A percentile compares a stretch with the other conserved stretches of the same genome.
Conservation (phyloP, 2,888 invertebrate species). For the Gonocerus acuteangulatus region DNA sequence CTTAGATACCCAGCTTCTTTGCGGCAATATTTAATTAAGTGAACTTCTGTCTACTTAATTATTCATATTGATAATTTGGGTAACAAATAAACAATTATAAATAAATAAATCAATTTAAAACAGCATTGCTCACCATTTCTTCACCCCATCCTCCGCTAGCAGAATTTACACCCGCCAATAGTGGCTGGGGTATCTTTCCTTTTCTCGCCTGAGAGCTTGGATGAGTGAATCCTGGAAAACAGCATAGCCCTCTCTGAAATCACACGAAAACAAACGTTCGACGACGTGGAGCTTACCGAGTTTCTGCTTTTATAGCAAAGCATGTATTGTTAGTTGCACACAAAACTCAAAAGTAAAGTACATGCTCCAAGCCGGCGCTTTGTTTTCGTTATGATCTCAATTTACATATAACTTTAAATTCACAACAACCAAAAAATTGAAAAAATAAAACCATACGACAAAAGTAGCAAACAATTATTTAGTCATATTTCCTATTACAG, state of each 20-base stretch:
- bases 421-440: neutral
- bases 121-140: constrained; percentile 4
- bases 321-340: constrained; percentile 15
- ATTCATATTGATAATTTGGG: too few relatives aligned
- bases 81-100: too few relatives aligned
- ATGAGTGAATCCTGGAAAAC: constrained; percentile 76
- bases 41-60: too few relatives aligned
- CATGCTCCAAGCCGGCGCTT: constrained; percentile 20
- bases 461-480: too few relatives aligned
- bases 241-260: constrained; percentile 75
- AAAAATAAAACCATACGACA: neutral
- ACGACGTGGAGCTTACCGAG: constrained; percentile 6
- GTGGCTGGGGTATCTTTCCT: constrained; percentile 67
- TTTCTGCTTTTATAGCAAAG: neutral
- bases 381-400: constrained; percentile 22
- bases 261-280: constrained; percentile 48
- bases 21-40: too few relatives aligned
- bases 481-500: too few relatives aligned
- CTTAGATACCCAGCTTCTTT: too few relatives aligned
- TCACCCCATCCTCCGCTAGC: constrained; percentile 35
- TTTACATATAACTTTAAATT: constrained; percentile 6
- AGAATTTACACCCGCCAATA: constrained; percentile 58
- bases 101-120: too few relatives aligned
- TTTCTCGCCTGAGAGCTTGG: constrained; percentile 66
- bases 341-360: constrained; percentile 5